A percentile compares a stretch with the other conserved stretches of the same genome.
These are phyloP conservation scores for Maniola jurtina DNA, from an alignment of 1,140 invertebrate species.

Conservation along the genomic window DNA sequence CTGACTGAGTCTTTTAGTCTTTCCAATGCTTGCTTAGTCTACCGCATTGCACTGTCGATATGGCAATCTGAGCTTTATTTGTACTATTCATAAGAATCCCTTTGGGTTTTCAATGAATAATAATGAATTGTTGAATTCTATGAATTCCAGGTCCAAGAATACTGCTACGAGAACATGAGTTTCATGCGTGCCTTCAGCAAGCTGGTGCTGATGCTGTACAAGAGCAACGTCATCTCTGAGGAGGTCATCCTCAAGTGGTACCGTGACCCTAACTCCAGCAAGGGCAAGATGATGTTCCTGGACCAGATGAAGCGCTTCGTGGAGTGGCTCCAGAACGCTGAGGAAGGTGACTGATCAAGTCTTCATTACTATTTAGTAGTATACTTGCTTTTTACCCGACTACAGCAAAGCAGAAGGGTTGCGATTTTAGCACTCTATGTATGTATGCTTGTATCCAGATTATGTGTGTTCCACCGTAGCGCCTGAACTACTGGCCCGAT, in stretches of 20 bases:
- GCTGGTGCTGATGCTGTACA: constrained; percentile 97
- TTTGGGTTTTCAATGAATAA: too few species aligned
- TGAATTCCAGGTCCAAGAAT: constrained; percentile 56
- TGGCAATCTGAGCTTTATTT: constrained; percentile 58
- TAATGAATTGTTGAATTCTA: not conserved
- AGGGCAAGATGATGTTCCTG: constrained; percentile 97
- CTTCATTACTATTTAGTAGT: too few species aligned
- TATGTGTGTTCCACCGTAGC: too few species aligned
- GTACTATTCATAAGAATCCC: too few species aligned
- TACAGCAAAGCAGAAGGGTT: too few species aligned
- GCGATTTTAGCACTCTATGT: too few species aligned
- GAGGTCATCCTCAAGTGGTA: constrained; percentile 96
- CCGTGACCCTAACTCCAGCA: constrained; percentile 93
- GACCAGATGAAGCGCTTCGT: constrained; percentile 98
- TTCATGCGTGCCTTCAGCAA: constrained; percentile 99
- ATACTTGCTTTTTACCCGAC: too few species aligned
- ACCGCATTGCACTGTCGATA: constrained; percentile 48
- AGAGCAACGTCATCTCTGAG: constrained; percentile 96
- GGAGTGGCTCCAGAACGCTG: constrained; percentile 97
- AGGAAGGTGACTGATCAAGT: constrained; percentile 83
- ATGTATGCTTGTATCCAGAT: too few species aligned
- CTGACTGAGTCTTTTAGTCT: constrained; percentile 55
- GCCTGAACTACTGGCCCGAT: too few species aligned
- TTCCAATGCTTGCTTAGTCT: constrained; percentile 26
- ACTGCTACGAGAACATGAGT: constrained; percentile 99